These are phyloP conservation scores for Natator depressus DNA, from an alignment of 2,113 vertebrate species.

Conservation along the genomic window DNA sequence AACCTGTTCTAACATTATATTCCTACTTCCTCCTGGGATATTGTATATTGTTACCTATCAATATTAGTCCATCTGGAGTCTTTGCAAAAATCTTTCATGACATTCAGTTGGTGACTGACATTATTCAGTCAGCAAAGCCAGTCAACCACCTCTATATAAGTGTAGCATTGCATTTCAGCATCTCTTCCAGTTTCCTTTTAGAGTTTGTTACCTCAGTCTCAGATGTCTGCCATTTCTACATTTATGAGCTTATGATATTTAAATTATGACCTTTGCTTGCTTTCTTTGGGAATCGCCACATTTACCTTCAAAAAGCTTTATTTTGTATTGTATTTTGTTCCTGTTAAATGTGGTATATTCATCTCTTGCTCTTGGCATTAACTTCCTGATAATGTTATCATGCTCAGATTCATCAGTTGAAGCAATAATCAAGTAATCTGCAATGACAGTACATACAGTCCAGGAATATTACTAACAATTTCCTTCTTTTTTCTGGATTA, in stretches of 20 bases:
- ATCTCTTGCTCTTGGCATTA: slow-evolving; percentile 30
- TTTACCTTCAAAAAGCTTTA: neutral
- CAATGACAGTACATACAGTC: slow-evolving; percentile 35
- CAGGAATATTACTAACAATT: slow-evolving; percentile 5
- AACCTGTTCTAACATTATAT: neutral
- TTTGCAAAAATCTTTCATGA: neutral
- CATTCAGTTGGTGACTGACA: neutral
- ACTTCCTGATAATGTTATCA: slow-evolving; percentile 33
- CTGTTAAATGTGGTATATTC: slow-evolving; percentile 35
- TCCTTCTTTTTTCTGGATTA: neutral
- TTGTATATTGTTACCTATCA: neutral
- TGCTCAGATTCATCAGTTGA: slow-evolving; percentile 35
- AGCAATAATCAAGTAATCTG: slow-evolving; percentile 53
- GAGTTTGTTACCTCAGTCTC: neutral
- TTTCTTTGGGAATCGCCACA: neutral
- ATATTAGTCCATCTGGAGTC: neutral
- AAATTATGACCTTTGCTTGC: neutral
- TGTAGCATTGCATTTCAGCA: neutral
- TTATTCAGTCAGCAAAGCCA: neutral
- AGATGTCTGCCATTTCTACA: neutral
- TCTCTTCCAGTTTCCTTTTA: neutral
- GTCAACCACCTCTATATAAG: neutral
- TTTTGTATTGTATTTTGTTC: neutral
- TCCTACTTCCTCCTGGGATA: neutral
- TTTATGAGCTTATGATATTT: neutral